Evolutionary conservation across 2,113 vertebrate species (phyloP), one percentile per base, ranked within the genome.

Genomic region (Alexandromys fortis): DNA sequence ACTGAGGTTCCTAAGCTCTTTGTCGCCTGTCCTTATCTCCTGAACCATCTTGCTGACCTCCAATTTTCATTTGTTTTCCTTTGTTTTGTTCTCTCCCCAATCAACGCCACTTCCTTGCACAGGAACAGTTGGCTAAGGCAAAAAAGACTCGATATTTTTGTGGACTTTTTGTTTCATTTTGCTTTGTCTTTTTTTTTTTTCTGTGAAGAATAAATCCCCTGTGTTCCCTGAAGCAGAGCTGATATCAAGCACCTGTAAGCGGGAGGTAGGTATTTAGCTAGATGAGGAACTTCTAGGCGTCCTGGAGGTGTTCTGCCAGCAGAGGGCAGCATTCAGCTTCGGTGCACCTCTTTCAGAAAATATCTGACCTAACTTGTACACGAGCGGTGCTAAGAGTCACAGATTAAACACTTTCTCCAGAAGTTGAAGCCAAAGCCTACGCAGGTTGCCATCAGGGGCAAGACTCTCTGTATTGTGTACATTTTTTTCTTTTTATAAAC

Each of bases 291-390:
- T 65, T 92, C n/a, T 63, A 95, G 38, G 94, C 65, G 24, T 22
- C 42, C 85, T n/a, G 17, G 4, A 81, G 17, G 4, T 17, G 30
- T 83, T 63, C 49, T 16, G 61, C 67, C 87, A 81, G 78, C 63
- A 90, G 76, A 89, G 65, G 79, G 92, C 91, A 52, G 33, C 47
- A 83, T n/a, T 91, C 49, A 68, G 49, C 67, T 83, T 78, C 33
- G 7, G 14, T 45, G 52, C 11, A 90, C 72, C 68, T 96, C 81
- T 49, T 47, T 81, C 13, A 5, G 1, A 72, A 38, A 38, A 22
- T 35, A 10, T 6, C 77, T 70, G 63, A 92, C 58, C 49, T 49
- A 35, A 75, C 79, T 78, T 82, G 61, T 5, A 52, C 45, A 47
- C 75, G 52, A 42, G 42, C 22, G 49, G 77, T 68, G 78, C 52